Evolutionary conservation across 2,797 vertebrate species (phyloP), one percentile per base, ranked within the genome.

Genomic region (Pangasius macronema): DNA sequence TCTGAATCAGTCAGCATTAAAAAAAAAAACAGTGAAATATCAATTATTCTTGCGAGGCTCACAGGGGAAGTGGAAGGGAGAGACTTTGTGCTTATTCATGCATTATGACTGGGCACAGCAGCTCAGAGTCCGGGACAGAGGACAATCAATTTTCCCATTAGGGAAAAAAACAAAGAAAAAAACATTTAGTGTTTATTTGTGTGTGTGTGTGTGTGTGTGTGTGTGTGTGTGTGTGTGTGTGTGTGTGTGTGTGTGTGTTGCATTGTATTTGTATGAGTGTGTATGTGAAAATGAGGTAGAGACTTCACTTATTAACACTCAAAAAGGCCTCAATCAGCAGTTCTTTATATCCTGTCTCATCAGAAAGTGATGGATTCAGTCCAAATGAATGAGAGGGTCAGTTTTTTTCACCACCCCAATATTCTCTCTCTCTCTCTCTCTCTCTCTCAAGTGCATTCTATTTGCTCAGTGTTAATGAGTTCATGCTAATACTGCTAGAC

Each of bases 301-400:
- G 83, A n/a, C 63, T 84, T 90, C 92, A 91, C 91, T 93, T 91
- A 91, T 90, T 72, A 92, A 88, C 33, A 33, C 63, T 87, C 84
- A 93, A 91, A 94, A 91, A 11, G 10, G 90, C 89, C 87, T 92
- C 91, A 93, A 93, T 94, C 93, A 92, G 91, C 91, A 93, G 27
- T 53, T 77, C 5, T 90, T 85, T 73, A 85, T 90, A 92, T 91
- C 90, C 87, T 90, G 83, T 93, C 86, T 88, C 83, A 91, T 91
- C 65, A 88, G 87, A 91, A 92, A 92, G 90, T 86, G 91, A 93
- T 86, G 70, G 73, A 94, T 93, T 95, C 94, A 93, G 94, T 93
- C 88, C 80, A n/a, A 86, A 46, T 72, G 68, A 85, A 83, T 20
- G 24, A 42, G 57, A n/a, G 22, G 24, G 55, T 63, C 79, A 81